Base-by-base conservation (phyloP, 2,113 vertebrate genomes). In the Cranoglanis bouderius region DNA sequence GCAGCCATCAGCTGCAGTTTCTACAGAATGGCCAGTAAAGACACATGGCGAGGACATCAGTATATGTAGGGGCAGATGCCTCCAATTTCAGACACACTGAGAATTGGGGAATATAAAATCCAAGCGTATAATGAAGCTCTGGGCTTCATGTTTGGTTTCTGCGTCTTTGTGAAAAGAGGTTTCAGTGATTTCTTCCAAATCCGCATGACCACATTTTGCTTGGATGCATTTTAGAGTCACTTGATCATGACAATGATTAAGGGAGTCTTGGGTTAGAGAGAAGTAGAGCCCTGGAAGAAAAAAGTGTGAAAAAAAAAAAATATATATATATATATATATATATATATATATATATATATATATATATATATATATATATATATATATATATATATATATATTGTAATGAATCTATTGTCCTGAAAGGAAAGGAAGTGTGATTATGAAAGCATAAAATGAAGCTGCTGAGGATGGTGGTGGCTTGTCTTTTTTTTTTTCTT, bases 201-300 rank as follows among this genome's bases (percentile, higher is more conserved):
- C 74, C 85, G 81, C 51, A 57, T 91, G 81, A 90, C 92, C 92
- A 10, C 90, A 93, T 81, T 93, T 92, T 91, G 90, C 87, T 88
- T 91, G 92, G 90, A 92, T 87, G 88, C 83, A 90, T 88, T 90
- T 92, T 90, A 65, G 83, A 91, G 88, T 85, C 87, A 85, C 88
- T 80, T 49, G 90, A 90, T 90, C 88, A 87, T 93, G 92, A 90
- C 88, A 89, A 26, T 78, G 75, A 78, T 78, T 78, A 49, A 78
- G 75, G 26, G 26, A 78, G 43, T 16, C 75, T 78, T 78, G 88
- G 91, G 86, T 94, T 90, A 92, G 85, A 88, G 81, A 0, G 59
- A 93, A 90, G 90, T 89, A 85, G 72, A 6, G 83, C 63, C 29
- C 3, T 59, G 32, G 9, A 32, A 92, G 13, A 59, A 43, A 89